These are phyloP conservation scores for Papilio protenor DNA, from an alignment of 2,888 invertebrate genomes.

Conservation along the genomic window DNA sequence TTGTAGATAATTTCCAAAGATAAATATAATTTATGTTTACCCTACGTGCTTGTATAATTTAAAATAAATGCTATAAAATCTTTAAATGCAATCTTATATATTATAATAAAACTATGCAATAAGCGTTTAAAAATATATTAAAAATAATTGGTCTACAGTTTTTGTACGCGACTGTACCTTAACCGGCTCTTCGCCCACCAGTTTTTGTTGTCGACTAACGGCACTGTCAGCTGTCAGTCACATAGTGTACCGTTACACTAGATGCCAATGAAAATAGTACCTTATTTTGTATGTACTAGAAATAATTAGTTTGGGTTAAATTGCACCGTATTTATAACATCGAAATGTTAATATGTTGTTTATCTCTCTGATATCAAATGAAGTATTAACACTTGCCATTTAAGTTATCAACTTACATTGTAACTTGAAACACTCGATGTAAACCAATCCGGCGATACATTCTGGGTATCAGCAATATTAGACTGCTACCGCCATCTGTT, in stretches of 20 bases:
- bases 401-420: slow-evolving; percentile 22
- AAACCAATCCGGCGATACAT: slow-evolving; percentile 16
- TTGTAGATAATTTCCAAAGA: no score
- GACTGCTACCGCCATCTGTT: slow-evolving; percentile 10
- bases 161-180: background rate
- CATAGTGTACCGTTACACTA: background rate
- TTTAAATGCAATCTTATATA: no score
- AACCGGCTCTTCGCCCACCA: slow-evolving; percentile 1
- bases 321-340: background rate
- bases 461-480: slow-evolving; percentile 3
- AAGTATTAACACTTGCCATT: background rate
- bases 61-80: no score
- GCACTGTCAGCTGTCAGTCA: slow-evolving; percentile 17
- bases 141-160: background rate
- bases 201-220: slow-evolving; percentile 6
- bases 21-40: no score
- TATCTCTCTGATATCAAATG: background rate
- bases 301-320: background rate
- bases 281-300: background rate
- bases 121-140: background rate
- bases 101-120: background rate
- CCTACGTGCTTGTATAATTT: no score
- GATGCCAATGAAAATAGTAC: background rate
- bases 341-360: background rate
- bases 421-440: slow-evolving; percentile 27